Base-by-base conservation (phyloP, 2,113 vertebrate genomes). In the Gallinago media region DNA sequence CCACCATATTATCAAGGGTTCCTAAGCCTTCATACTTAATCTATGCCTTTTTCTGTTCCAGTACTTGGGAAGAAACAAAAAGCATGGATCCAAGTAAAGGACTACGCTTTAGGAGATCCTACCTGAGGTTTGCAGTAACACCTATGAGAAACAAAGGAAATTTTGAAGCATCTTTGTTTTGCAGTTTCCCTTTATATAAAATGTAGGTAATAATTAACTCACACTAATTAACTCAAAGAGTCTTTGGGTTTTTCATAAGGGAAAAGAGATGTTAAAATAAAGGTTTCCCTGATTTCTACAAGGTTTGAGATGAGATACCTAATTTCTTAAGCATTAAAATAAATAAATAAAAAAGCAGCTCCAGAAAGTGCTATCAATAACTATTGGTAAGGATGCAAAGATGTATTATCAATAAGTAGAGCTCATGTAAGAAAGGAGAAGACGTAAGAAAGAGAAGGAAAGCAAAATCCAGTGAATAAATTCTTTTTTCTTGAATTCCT, bases 271-370 rank as follows among this genome's bases (percentile, higher is more conserved):
- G 21, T 31, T 29, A 67, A 91, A 89, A 63, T 55, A 95, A 84
- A 85, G 18, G 13, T 65, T 82, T 67, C 46, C 23, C 38, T 62
- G 40, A 46, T 76, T 94, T 79, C 0, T 2, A 32, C 42, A 5
- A 25, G 58, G 17, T 26, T 66, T 46, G 46, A 46, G 44, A 46
- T 1, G 0, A 34, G 74, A 66, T 55, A 36, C 1, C 0, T 16
- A 29, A 63, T 81, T 78, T 46, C 11, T 62, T 83, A 13, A 79
- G 11, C 13, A 46, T 58, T 47, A 3, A 68, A 63, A 34, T 31
- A 4, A 56, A 54, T 54, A 31, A 34, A 4, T 55, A 58, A 47
- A 63, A 55, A 14, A 52, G 12, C 46, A 52, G 21, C 31, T 46
- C 46, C 17, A 50, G 59, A 74, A 85, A 59, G 22, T 38, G n/a